phyloP scores from a whole-genome alignment of 2,797 vertebrate species.

The Eospalax fontanierii region DNA sequence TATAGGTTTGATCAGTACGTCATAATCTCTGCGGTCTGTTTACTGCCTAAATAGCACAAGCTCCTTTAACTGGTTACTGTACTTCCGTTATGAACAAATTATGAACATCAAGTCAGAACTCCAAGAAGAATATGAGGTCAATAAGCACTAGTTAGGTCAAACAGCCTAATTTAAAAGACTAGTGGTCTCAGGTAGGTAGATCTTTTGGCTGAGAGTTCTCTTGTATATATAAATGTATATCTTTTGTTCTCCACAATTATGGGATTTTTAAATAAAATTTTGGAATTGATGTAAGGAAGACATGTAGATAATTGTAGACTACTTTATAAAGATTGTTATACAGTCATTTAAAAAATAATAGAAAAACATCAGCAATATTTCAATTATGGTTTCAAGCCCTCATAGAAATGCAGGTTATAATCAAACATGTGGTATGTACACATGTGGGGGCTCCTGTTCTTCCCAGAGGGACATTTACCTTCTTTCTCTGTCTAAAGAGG shows the following conservation, averaged over 20 bases:
- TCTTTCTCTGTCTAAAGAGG: conserved; percentile 2
- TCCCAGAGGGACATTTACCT: neutral
- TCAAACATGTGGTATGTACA: neutral
- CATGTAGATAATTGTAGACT: neutral
- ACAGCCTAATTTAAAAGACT: conserved; percentile 2
- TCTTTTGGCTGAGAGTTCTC: neutral
- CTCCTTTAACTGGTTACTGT: conserved; percentile 4
- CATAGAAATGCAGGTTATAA: neutral
- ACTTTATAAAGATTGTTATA: neutral
- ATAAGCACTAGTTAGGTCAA: neutral
- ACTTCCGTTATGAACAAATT: conserved; percentile 12
- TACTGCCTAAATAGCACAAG: conserved; percentile 2
- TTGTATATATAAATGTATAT: neutral
- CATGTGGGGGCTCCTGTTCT: neutral
- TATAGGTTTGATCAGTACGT: neutral
- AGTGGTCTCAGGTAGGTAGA: neutral
- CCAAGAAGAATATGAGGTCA: neutral
- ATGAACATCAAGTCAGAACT: neutral
- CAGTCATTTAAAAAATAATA: neutral
- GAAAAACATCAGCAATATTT: conserved; percentile 4
- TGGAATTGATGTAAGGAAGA: neutral
- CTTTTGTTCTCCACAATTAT: neutral
- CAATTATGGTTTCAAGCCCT: neutral
- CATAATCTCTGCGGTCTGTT: neutral
- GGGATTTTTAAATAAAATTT: neutral